Evolutionary conservation across 2,888 invertebrate species (phyloP).

Genomic region (Endotricha flammealis): DNA sequence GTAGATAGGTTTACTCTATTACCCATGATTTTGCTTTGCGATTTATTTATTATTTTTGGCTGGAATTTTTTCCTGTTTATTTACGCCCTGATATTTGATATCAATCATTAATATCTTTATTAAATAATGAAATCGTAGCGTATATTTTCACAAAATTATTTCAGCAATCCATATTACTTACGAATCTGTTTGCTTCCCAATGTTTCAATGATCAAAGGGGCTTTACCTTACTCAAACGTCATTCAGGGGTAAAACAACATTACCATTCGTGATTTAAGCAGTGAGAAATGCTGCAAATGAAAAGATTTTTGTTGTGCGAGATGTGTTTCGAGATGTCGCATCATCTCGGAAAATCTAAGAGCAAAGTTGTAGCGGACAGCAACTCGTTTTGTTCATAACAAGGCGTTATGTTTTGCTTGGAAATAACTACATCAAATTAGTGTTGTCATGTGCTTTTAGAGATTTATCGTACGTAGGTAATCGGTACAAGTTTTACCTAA

Average conservation of each 20-base stretch:
- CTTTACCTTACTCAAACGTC: slow-evolving; percentile 9
- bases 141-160: neutral
- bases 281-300: slow-evolving; percentile 5
- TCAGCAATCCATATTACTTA: neutral
- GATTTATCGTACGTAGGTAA: no score
- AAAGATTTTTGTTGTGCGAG: slow-evolving; percentile 1
- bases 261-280: slow-evolving; percentile 6
- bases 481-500: no score
- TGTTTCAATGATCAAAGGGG: slow-evolving; percentile 4
- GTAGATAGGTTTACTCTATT: slow-evolving; percentile 19
- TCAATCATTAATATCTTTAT: no score
- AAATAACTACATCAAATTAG: no score
- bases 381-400: slow-evolving; percentile 31
- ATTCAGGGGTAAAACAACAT: slow-evolving; percentile 8
- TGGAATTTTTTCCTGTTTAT: no score
- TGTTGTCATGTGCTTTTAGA: slow-evolving; percentile 18
- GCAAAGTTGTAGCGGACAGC: slow-evolving; percentile 20
- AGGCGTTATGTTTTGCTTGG: slow-evolving; percentile 22
- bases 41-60: slow-evolving; percentile 8
- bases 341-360: slow-evolving; percentile 18
- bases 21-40: slow-evolving; percentile 14
- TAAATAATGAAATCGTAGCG: neutral
- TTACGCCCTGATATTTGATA: no score
- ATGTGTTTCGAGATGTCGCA: slow-evolving; percentile 1
- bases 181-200: slow-evolving; percentile 4